Evolutionary conservation across 1,140 invertebrate species (phyloP).

Genomic region (Drosophila varians): DNA sequence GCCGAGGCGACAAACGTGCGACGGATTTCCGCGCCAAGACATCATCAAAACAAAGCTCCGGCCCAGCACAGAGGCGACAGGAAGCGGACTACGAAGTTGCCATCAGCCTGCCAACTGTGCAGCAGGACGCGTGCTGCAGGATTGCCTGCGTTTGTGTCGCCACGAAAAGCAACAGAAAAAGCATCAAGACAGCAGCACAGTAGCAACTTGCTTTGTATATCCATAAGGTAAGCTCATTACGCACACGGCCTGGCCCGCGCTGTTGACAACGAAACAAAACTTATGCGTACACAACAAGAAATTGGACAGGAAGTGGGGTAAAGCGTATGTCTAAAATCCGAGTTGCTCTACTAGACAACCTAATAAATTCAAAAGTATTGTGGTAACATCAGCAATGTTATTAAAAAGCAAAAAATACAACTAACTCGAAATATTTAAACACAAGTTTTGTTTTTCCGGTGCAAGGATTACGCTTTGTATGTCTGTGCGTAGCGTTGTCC

Average conservation of each 20-base stretch:
- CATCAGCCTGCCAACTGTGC: conserved; percentile 69
- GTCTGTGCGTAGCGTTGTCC: conserved; percentile 10
- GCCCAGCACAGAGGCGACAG: conserved; percentile 52
- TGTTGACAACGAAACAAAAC: conserved; percentile 51
- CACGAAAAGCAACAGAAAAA: conserved; percentile 12
- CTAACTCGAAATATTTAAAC: background rate
- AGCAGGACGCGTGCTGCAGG: conserved; percentile 66
- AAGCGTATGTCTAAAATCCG: no score
- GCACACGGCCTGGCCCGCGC: conserved; percentile 44
- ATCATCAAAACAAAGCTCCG: conserved; percentile 34
- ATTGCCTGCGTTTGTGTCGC: conserved; percentile 45
- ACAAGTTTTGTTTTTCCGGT: background rate
- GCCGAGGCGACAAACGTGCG: conserved; percentile 46
- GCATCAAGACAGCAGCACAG: conserved; percentile 25
- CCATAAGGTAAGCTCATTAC: conserved; percentile 78
- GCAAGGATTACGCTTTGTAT: background rate
- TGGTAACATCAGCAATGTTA: no score
- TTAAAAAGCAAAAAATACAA: no score
- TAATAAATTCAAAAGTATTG: no score
- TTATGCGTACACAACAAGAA: background rate
- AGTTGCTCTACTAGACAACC: no score
- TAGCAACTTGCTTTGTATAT: conserved; percentile 59
- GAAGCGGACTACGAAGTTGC: conserved; percentile 57
- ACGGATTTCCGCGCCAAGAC: conserved; percentile 73
- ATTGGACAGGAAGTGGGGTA: background rate